These are phyloP conservation scores for Brienomyrus longianalis DNA, from an alignment of 2,113 vertebrate species.

Conservation along the genomic window DNA sequence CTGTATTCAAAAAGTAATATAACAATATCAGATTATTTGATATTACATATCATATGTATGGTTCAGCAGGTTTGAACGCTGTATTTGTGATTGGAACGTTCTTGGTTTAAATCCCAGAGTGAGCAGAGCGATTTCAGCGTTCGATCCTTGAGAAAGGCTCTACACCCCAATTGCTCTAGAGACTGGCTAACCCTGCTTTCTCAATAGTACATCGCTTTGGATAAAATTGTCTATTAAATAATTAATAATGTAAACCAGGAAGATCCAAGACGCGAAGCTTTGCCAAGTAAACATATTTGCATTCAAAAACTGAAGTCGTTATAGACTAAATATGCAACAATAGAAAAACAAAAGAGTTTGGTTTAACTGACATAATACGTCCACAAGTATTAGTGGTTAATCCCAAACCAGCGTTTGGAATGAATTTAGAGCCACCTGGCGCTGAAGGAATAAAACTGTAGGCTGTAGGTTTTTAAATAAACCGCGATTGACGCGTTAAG, in stretches of 20 bases:
- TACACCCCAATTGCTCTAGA: not conserved
- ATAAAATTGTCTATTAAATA: not conserved
- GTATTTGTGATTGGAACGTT: not conserved
- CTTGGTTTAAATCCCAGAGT: not conserved
- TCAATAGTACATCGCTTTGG: not conserved
- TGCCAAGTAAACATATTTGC: not conserved
- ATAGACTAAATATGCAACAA: not conserved
- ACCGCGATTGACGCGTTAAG: not conserved
- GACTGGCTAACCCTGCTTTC: not conserved
- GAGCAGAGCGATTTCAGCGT: not conserved
- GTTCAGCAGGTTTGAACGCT: not conserved
- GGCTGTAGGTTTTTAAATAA: not conserved
- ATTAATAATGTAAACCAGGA: not conserved
- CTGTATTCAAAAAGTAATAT: not conserved
- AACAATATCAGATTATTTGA: not conserved
- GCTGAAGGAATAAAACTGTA: not conserved
- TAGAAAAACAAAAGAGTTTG: not conserved
- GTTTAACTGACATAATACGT: not conserved
- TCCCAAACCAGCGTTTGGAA: not conserved
- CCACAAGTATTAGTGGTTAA: not conserved
- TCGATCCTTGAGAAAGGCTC: not conserved
- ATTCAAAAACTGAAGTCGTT: not conserved
- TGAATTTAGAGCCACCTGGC: not conserved
- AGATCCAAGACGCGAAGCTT: not conserved
- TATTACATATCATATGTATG: not conserved